These are phyloP conservation scores for Camponotus floridanus DNA, from an alignment of 1,140 invertebrate species.

Conservation along the genomic window DNA sequence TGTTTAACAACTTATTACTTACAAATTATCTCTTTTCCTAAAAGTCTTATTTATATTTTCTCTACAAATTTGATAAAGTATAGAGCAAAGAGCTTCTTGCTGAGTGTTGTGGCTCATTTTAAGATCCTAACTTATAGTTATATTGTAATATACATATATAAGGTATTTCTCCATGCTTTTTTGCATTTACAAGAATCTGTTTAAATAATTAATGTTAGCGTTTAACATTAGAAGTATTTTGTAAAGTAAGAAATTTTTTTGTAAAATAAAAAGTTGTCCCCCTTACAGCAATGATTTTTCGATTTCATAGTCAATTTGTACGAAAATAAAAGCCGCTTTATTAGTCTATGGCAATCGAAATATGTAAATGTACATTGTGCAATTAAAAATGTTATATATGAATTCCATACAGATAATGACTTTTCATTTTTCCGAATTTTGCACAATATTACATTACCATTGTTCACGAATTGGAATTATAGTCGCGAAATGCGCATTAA, in stretches of 20 bases:
- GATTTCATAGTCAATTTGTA: too few relatives aligned
- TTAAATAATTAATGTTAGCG: too few relatives aligned
- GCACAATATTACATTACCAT: not conserved
- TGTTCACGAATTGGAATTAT: not conserved
- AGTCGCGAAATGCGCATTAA: slow-evolving; percentile 33
- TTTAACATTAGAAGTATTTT: too few relatives aligned
- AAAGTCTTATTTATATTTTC: not conserved
- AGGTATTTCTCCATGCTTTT: not conserved
- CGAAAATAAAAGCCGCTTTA: too few relatives aligned
- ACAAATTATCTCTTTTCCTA: not conserved
- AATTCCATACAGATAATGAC: not conserved
- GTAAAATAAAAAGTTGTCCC: too few relatives aligned
- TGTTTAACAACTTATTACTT: not conserved
- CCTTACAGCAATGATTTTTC: too few relatives aligned
- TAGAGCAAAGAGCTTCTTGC: not conserved
- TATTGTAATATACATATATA: not conserved
- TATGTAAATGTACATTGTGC: not conserved
- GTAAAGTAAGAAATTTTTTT: too few relatives aligned
- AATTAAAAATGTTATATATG: not conserved
- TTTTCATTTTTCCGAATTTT: not conserved
- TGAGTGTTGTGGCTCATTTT: not conserved
- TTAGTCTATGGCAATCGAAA: not conserved
- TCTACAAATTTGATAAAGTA: slow-evolving; percentile 7
- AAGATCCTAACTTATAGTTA: not conserved
- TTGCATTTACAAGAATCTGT: not conserved